A percentile compares a stretch with the other conserved stretches of the same genome.
These are phyloP conservation scores for Okapia johnstoni DNA, from an alignment of 2,113 vertebrate genomes.

Conservation along the genomic window DNA sequence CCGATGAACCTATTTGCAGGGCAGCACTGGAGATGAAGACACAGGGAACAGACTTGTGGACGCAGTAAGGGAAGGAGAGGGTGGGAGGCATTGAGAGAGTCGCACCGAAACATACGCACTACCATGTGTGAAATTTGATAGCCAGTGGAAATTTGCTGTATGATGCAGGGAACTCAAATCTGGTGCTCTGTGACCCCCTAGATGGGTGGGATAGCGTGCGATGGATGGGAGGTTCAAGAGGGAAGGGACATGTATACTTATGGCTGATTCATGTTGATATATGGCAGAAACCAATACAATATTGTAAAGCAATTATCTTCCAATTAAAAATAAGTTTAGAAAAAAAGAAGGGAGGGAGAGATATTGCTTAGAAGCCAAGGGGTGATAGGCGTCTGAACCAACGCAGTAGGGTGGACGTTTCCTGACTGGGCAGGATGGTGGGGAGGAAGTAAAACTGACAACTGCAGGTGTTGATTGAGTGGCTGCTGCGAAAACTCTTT, in stretches of 20 bases:
- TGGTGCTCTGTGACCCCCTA: neutral
- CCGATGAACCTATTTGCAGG: neutral
- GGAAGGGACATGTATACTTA: neutral
- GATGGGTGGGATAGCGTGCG: neutral
- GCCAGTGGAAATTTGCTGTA: neutral
- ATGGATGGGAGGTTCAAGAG: neutral
- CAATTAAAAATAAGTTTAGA: neutral
- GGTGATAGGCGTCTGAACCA: neutral
- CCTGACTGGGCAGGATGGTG: neutral
- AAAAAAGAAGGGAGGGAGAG: neutral
- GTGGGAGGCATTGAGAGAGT: fast-evolving
- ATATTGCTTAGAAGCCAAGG: neutral
- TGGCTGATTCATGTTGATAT: neutral
- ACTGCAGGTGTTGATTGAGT: neutral
- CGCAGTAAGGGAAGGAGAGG: neutral
- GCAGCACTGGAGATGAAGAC: neutral
- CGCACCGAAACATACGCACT: fast-evolving
- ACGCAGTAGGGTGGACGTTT: neutral
- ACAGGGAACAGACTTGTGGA: neutral
- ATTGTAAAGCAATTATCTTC: neutral
- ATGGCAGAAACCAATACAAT: neutral
- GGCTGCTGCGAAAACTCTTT: neutral
- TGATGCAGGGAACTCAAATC: neutral
- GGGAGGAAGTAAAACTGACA: neutral
- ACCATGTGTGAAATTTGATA: neutral